These are phyloP conservation scores for Artibeus lituratus DNA, from an alignment of 2,797 vertebrate genomes.

Conservation along the genomic window DNA sequence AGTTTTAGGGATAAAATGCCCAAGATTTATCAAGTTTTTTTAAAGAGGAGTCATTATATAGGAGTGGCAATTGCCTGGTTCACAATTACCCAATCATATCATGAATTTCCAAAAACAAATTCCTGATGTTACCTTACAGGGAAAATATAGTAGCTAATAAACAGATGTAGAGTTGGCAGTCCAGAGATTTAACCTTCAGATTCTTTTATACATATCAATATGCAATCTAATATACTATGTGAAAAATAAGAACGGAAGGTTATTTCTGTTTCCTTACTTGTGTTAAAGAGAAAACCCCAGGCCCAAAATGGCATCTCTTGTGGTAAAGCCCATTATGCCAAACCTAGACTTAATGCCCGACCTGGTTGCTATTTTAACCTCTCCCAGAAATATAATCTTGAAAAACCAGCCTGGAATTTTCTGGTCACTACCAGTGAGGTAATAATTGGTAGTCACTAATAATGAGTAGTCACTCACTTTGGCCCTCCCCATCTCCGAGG, in stretches of 20 bases:
- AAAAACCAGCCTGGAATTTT: not conserved
- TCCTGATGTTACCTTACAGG: not conserved
- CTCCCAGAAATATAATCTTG: not conserved
- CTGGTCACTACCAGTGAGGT: not conserved
- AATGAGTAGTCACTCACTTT: not conserved
- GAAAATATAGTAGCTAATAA: not conserved
- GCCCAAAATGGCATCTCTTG: not conserved
- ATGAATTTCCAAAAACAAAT: not conserved
- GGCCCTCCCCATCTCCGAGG: not conserved
- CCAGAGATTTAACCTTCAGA: not conserved
- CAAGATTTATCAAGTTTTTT: not conserved
- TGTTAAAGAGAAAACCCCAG: not conserved
- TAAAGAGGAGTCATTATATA: not conserved
- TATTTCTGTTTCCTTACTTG: not conserved
- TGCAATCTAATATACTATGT: not conserved
- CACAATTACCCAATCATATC: not conserved
- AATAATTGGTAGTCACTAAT: not conserved
- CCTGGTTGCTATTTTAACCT: not conserved
- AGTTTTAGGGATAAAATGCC: not conserved
- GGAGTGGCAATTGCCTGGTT: not conserved
- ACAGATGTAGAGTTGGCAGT: not conserved
- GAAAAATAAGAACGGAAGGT: not conserved
- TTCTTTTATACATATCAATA: not conserved
- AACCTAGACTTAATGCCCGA: not conserved
- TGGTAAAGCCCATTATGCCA: not conserved